Evolutionary conservation across 2,888 invertebrate genomes (phyloP).

Genomic region (Drosophila paramelanica): DNA sequence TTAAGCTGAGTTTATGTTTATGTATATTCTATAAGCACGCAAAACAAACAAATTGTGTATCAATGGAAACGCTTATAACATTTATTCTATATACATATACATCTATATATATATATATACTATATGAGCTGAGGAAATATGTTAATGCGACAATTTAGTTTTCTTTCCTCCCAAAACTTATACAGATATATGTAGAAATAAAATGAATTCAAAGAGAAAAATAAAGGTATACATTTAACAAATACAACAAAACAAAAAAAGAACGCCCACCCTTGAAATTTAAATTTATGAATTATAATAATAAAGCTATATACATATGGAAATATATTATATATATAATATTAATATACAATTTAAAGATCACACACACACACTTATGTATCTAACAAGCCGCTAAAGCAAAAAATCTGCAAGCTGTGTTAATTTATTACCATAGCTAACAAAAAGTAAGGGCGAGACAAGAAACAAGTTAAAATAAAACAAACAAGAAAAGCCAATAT

Average conservation of each 20-base stretch:
- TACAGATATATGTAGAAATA: conserved; percentile 35
- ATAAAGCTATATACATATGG: conserved; percentile 11
- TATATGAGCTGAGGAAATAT: conserved; percentile 10
- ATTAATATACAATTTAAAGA: conserved; percentile 35
- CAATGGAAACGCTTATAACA: conserved; percentile 62
- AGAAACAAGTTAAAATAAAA: conserved; percentile 4
- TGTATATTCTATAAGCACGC: conserved; percentile 42
- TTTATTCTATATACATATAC: conserved; percentile 3
- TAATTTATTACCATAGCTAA: conserved; percentile 40
- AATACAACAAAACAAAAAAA: conserved; percentile 41
- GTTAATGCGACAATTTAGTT: conserved; percentile 17
- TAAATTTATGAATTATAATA: conserved; percentile 40
- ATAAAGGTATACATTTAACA: conserved; percentile 21
- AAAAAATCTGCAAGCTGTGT: conserved; percentile 63
- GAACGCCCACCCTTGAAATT: conserved; percentile 71
- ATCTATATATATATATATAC: conserved; percentile 3
- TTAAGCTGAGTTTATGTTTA: conserved; percentile 32
- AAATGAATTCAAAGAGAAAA: conserved; percentile 44
- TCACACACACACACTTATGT: conserved; percentile 34
- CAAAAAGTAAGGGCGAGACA: conserved; percentile 15
- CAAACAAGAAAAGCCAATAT: conserved; percentile 6
- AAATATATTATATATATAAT: conserved; percentile 42
- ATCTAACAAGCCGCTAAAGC: conserved; percentile 48
- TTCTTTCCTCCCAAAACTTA: conserved; percentile 18
- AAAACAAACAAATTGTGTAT: conserved; percentile 29